Conservation (phyloP, 2,888 invertebrate genomes). For the Tenthredo livida region DNA sequence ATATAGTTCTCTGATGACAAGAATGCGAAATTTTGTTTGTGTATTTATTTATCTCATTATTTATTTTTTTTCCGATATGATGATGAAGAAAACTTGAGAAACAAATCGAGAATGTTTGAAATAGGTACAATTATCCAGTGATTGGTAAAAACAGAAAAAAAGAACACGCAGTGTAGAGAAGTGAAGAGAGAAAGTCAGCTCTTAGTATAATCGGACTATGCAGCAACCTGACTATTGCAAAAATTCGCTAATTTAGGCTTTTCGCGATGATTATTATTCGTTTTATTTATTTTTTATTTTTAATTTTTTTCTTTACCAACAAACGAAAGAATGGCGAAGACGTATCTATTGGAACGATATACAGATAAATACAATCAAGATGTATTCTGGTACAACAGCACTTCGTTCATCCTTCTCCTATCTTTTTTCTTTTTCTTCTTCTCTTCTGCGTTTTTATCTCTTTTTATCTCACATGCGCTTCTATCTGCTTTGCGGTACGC, state of each 20-base stretch:
- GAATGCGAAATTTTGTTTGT: neutral
- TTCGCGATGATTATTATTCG: neutral
- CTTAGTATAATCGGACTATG: neutral
- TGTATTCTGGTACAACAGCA: neutral
- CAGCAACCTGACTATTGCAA: neutral
- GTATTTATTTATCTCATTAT: constrained; percentile 34
- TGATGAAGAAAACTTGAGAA: neutral
- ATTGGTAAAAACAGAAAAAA: neutral
- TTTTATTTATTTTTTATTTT: neutral
- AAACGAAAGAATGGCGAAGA: neutral
- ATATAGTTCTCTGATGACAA: neutral
- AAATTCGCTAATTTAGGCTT: neutral
- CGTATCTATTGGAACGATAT: neutral
- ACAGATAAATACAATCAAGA: neutral
- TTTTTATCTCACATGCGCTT: constrained; percentile 46
- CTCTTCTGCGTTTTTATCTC: constrained; percentile 40
- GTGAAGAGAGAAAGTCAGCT: neutral
- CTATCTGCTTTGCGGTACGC: neutral
- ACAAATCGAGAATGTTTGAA: neutral
- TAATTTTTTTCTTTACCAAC: neutral
- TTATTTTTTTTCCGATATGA: neutral
- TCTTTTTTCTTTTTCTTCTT: neutral
- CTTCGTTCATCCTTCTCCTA: neutral
- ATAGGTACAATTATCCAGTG: neutral
- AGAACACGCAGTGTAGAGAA: neutral